These are phyloP conservation scores for Diorhabda elongata DNA, from an alignment of 1,140 invertebrate species.

Conservation along the genomic window DNA sequence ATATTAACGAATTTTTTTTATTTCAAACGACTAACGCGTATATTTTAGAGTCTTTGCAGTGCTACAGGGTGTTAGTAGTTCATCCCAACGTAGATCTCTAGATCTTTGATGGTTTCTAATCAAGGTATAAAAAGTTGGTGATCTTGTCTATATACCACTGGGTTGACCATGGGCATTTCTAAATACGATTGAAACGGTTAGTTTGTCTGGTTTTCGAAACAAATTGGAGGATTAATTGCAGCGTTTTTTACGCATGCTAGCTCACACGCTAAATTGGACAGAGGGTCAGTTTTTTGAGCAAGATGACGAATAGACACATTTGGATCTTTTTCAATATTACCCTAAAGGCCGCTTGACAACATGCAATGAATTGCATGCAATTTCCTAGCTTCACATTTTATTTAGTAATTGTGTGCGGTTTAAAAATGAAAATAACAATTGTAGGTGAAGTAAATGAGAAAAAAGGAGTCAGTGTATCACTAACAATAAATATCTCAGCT, in stretches of 20 bases:
- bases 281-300: not conserved
- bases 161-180: not conserved
- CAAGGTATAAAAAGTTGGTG: not conserved
- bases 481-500: too few relatives aligned
- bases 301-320: not conserved
- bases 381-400: not conserved
- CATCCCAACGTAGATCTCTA: too few relatives aligned
- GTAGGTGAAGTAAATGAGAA: not conserved
- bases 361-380: not conserved
- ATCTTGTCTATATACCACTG: not conserved
- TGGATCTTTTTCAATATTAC: not conserved
- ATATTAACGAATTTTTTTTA: too few relatives aligned
- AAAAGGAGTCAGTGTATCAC: too few relatives aligned
- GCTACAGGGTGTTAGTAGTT: too few relatives aligned
- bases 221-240: not conserved
- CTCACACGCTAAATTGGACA: not conserved
- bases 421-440: not conserved
- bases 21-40: too few relatives aligned
- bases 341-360: not conserved
- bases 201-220: not conserved
- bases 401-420: not conserved
- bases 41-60: too few relatives aligned
- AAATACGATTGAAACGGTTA: not conserved
- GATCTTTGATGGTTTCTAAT: not conserved
- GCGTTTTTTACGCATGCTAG: not conserved